Evolutionary conservation across 2,113 vertebrate species (phyloP).

Genomic region (Gopherus flavomarginatus): DNA sequence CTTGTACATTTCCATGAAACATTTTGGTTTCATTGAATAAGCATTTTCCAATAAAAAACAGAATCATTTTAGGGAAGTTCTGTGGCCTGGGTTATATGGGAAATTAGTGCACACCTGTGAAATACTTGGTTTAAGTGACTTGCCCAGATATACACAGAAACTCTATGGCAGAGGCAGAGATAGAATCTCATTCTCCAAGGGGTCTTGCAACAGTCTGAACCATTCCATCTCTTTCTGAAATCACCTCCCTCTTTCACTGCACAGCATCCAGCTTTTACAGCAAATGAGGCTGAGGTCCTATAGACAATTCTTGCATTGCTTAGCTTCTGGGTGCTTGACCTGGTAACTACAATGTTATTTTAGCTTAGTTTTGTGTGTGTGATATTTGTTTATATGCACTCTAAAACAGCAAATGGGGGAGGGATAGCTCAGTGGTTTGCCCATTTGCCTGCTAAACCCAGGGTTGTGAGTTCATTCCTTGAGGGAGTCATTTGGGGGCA

Average conservation of each 20-base stretch:
- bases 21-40: background rate
- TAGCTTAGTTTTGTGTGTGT: background rate
- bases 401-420: background rate
- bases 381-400: background rate
- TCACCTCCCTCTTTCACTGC: background rate
- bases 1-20: background rate
- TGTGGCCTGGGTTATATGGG: background rate
- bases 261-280: background rate
- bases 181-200: background rate
- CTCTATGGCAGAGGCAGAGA: background rate
- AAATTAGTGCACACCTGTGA: background rate
- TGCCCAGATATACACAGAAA: background rate
- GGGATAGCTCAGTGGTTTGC: no score
- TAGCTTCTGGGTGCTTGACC: background rate
- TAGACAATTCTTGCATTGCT: background rate
- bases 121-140: background rate
- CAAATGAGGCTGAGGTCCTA: background rate
- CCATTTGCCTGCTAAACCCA: no score
- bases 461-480: no score
- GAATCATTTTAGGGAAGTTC: background rate
- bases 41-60: background rate
- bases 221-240: background rate
- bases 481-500: no score
- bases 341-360: background rate
- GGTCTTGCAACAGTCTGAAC: background rate